A percentile compares a stretch with the other conserved stretches of the same genome.
Evolutionary conservation across 2,888 invertebrate genomes (phyloP).

Genomic region (Mythimna ferrago): DNA sequence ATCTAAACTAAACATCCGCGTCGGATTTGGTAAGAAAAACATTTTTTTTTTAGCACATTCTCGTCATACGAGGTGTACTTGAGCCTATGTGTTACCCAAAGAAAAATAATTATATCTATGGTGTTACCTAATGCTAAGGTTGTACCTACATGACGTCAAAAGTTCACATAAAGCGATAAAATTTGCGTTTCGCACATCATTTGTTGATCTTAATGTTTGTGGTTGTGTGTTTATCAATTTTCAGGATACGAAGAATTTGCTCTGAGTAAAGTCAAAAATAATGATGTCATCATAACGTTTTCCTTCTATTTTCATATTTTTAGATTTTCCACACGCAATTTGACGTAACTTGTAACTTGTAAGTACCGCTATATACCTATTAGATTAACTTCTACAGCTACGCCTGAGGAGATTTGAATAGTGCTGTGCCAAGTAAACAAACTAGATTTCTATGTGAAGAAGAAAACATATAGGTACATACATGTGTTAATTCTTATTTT

Average conservation of each 20-base stretch:
- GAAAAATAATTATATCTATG: too few relatives aligned
- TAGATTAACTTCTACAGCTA: too few relatives aligned
- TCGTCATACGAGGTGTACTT: neutral
- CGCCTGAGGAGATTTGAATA: too few relatives aligned
- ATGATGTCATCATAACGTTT: conserved; percentile 17
- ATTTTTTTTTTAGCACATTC: neutral
- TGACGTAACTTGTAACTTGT: neutral
- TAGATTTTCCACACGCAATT: neutral
- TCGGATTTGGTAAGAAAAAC: neutral
- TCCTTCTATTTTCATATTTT: too few relatives aligned
- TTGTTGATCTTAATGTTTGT: conserved; percentile 39
- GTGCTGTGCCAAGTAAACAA: too few relatives aligned
- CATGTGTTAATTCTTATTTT: too few relatives aligned
- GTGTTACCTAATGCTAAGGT: conserved; percentile 7
- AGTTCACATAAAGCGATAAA: conserved; percentile 24
- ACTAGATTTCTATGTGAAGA: too few relatives aligned
- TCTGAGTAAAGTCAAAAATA: neutral
- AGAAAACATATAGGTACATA: too few relatives aligned
- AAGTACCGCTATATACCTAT: neutral
- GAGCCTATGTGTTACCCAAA: neutral
- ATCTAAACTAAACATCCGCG: neutral
- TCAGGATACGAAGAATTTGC: conserved; percentile 4
- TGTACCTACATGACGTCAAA: conserved; percentile 13
- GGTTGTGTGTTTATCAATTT: conserved; percentile 25
- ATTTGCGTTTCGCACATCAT: conserved; percentile 41